A percentile compares a stretch with the other conserved stretches of the same genome.
phyloP scores from a whole-genome alignment of 2,797 vertebrate genomes.

The Artibeus lituratus region DNA sequence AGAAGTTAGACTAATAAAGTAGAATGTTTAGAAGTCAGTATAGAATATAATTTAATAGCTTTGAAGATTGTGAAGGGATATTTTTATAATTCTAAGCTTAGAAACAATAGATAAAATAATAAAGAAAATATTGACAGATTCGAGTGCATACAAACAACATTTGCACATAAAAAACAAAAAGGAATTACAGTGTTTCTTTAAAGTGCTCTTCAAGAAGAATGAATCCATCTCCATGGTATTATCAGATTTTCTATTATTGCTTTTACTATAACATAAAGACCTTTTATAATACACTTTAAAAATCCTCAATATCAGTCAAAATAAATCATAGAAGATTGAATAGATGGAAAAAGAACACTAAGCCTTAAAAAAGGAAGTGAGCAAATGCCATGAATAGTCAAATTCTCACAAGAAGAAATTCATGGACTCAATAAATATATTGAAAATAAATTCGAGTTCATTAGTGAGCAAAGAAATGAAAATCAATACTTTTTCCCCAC shows the following conservation, averaged over 20 bases:
- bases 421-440: background rate
- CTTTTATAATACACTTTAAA: background rate
- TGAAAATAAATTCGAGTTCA: conserved; percentile 18
- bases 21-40: background rate
- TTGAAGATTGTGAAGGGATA: background rate
- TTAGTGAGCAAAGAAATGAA: conserved; percentile 30
- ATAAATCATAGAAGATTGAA: conserved; percentile 5
- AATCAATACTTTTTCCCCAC: background rate
- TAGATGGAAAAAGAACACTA: background rate
- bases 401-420: conserved; percentile 10
- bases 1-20: conserved; percentile 33
- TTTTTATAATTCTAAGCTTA: conserved; percentile 39
- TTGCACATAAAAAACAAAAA: background rate
- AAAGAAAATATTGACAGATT: conserved; percentile 14
- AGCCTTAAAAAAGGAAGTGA: conserved; percentile 15
- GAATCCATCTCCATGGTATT: background rate
- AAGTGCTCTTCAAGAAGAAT: background rate
- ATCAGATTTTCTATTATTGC: background rate
- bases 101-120: conserved; percentile 42
- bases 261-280: background rate
- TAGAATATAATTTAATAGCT: conserved; percentile 34
- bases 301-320: background rate
- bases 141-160: background rate
- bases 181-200: background rate
- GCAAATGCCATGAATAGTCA: background rate